Evolutionary conservation across 2,888 invertebrate genomes (phyloP).

Genomic region (Drosophila meridionalis): DNA sequence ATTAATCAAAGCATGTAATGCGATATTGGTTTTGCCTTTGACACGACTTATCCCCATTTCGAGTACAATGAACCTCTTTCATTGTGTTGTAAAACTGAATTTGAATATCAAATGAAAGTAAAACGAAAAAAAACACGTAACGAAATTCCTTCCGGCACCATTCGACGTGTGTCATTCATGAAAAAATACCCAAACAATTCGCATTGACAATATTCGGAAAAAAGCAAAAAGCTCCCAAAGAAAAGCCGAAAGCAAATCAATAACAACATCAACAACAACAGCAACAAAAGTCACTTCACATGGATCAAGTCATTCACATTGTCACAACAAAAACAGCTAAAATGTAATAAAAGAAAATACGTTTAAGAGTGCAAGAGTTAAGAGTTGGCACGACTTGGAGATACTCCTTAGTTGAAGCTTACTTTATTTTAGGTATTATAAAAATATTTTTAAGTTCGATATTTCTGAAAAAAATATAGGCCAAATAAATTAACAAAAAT

Average conservation of each 20-base stretch:
- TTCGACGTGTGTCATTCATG: conserved; percentile 67
- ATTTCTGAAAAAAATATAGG: too few relatives aligned
- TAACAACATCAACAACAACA: conserved; percentile 24
- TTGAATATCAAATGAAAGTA: conserved; percentile 39
- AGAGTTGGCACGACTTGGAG: neutral
- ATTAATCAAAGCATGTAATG: conserved; percentile 7
- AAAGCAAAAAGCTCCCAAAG: conserved; percentile 24
- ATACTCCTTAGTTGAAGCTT: neutral
- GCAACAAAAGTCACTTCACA: conserved; percentile 33
- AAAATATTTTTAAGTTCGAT: neutral
- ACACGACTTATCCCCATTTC: conserved; percentile 5
- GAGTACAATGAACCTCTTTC: conserved; percentile 42
- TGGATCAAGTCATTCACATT: conserved; percentile 58
- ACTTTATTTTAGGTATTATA: neutral
- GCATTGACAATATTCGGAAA: conserved; percentile 27
- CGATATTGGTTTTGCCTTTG: neutral
- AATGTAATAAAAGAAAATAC: neutral
- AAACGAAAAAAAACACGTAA: conserved; percentile 16
- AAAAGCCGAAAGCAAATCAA: conserved; percentile 40
- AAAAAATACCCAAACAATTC: conserved; percentile 25
- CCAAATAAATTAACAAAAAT: too few relatives aligned
- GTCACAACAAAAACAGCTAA: conserved; percentile 21
- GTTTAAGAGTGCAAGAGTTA: neutral
- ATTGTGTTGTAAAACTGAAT: conserved; percentile 6
- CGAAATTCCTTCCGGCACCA: conserved; percentile 64